Base-by-base conservation (phyloP, 2,888 invertebrate genomes). In the Yponomeuta plumbellus region DNA sequence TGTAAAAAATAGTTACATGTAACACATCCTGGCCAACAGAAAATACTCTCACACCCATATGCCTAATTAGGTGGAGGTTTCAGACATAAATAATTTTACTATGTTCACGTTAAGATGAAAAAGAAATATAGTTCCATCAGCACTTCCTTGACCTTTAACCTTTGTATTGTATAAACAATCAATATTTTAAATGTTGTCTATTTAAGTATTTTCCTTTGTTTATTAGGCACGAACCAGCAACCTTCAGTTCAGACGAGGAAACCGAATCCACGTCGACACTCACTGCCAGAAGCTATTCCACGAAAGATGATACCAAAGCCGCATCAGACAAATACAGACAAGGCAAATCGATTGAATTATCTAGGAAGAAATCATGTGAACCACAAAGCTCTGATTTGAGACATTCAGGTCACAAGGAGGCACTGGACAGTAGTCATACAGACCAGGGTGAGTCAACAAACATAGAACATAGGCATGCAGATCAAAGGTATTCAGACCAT, bases 161-260 rank as follows among this genome's bases (percentile, higher is more conserved):
- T 34, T 5, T 5, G 8, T 34, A 34, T 34, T 3, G 34, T 34
- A 5, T 26, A 2, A 8, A 34, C 34, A 34, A 34, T 8, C 34
- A 34, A 10, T 34, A 34, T 34, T 34, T 34, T 3, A 8, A 3
- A 34, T 34, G 5, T 34, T 34, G 34, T 34, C 8, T 34, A 6
- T 34, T 4, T 26, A 4, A 26, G 26, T 26, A 26, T 5, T 44
- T 52, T 52, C 17, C 17, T 13, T 52, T 52, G 44, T 52, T 52
- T 6, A 17, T 52, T 20, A 64, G 64, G 10, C 22, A 44, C 21
- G 44, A 61, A 23, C 61, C n/a, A 39, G 17, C 4, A 34, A n/a
- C 5, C 26, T 65, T 65, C 67, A 83, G 80, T 75, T 78, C 83
- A 26, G 84, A 85, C 73, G 86, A 85, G 69, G 85, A 85, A 70